Base-by-base conservation (phyloP, 2,888 invertebrate species). In the Drosophila gaucha region DNA sequence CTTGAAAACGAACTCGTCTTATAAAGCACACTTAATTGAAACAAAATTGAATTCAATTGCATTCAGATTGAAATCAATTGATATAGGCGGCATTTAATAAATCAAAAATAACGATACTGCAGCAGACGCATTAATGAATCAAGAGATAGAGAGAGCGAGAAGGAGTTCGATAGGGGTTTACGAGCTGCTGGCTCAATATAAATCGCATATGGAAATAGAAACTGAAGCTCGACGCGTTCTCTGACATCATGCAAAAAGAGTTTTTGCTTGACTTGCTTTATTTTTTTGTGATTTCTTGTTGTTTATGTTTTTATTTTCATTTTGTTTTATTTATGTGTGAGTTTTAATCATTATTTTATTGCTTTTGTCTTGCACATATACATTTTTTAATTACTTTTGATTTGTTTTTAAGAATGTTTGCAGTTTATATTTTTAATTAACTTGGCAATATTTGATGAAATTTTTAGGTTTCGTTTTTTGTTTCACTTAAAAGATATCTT, bases 1-100 rank as follows among this genome's bases (percentile, higher is more conserved):
- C 24, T 35, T 49, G 12, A 12, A 38, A 75, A 82, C 85, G 78
- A 75, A 78, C 67, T 76, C 79, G 67, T 88, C 80, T 76, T 70
- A 68, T 39, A 47, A 68, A 68, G 67, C 66, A 69, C 46, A 66
- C 56, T 59, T 71, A 86, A 86, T 85, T 86, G 78, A 75, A 67
- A 63, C 47, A 60, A 78, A 84, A 88, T 86, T 83, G 80, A 86
- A 74, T 74, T 88, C 86, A 84, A 88, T 84, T 84, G 86, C 82
- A 54, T 62, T 36, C 24, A 87, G 84, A 88, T 88, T 85, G 86
- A 86, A 80, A 83, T 86, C 86, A 88, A 85, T 88, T 88, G 75
- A 67, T 67, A 70, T 30, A 59, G 76, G 74, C 86, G 80, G 84
- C 86, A 72, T 70, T 88, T 69, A 67, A 86, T 67, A 75, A 87